Base-by-base conservation (phyloP, 1,140 invertebrate species). In the Colletes gigas region DNA sequence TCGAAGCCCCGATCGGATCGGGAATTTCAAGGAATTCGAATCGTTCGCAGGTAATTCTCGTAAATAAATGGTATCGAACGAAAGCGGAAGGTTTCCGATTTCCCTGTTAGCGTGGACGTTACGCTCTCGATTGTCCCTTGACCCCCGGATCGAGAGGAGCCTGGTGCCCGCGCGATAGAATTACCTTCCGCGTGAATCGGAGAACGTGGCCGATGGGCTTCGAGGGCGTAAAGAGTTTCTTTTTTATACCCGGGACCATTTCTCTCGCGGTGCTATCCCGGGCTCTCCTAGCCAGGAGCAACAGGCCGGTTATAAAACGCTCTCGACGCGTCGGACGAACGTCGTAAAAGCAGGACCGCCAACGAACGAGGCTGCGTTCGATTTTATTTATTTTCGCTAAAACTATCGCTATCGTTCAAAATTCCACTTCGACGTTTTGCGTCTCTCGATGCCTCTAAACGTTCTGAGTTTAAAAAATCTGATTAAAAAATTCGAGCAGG, bases 151-250 rank as follows among this genome's bases (percentile, higher is more conserved):
- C 41, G 12, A 39, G 12, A 4, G 21, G 21, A 30, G 30, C 2
- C 21, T 55, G 15, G 14, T 5, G 3, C n/a, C 6, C 17, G 41
- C 54, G 60, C 57, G 55, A 57, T 83, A 66, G 72, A 66, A 70
- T 83, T 83, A 74, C 78, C 72, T 83, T 75, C 70, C 76, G 78
- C 75, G 63, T 67, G 65, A 52, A 50, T 12, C 65, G 65, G 44
- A 67, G 65, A 50, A 67, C 39, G 8, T 7, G 62, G 17, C 15
- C 41, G 63, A 60, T 44, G 17, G 63, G n/a, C 21, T 68, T 62
- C 52, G n/a, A n/a, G 12, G 17, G 50, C 55, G 30, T 57, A 4
- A 8, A 15, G 12, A 30, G 57, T 80, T 62, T 21, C 59, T 52
- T 57, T 19, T 39, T 15, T 9, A 44, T 19, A 6, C 10, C n/a